Evolutionary conservation across 1,140 invertebrate genomes (phyloP), one percentile per base, ranked within the genome.

Genomic region (Eurosta solidaginis): DNA sequence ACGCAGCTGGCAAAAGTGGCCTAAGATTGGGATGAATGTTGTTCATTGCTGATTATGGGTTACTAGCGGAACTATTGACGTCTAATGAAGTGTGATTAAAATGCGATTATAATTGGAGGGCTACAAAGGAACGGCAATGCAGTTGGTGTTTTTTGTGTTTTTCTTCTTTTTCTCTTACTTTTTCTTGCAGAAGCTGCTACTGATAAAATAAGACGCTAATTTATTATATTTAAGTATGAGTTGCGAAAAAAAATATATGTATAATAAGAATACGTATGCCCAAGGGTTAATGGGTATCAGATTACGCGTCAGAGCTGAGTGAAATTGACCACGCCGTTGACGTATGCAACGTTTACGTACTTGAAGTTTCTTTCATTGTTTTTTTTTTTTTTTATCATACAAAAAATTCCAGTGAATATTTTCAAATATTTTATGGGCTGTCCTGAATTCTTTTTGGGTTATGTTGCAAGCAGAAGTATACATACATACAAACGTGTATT

Each of bases 81-180:
- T 68, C 59, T 68, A 68, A 68, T 68, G 59, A 68, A 33, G 33
- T 68, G n/a, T 68, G 59, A 68, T 68, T 68, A 68, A 68, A 68
- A 68, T 20, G 59, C 59, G 59, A 68, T 68, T 68, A 68, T 14
- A 33, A 6, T 33, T 17, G 10, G 7, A 68, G 59, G 17, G 33
- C 59, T 33, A 54, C 12, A 20, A 54, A 54, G n/a, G n/a, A n/a
- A n/a, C n/a, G n/a, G n/a, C 50, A 59, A 33, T 33, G 27, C 3
- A 4, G 27, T 59, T 14, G 59, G 20, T 68, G 17, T 25, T 59
- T 59, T n/a, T 27, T 3, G 0, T 42, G 25, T 22, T n/a, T 36
- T 52, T 52, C 1, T 52, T 52, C 20, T 52, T 52, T n/a, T 6
- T n/a, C 49, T 1, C 0, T 10, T 5, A n/a, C 25, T 52, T 14